These are phyloP conservation scores for Sarcophaga carnaria DNA, from an alignment of 2,888 invertebrate genomes.

Conservation along the genomic window DNA sequence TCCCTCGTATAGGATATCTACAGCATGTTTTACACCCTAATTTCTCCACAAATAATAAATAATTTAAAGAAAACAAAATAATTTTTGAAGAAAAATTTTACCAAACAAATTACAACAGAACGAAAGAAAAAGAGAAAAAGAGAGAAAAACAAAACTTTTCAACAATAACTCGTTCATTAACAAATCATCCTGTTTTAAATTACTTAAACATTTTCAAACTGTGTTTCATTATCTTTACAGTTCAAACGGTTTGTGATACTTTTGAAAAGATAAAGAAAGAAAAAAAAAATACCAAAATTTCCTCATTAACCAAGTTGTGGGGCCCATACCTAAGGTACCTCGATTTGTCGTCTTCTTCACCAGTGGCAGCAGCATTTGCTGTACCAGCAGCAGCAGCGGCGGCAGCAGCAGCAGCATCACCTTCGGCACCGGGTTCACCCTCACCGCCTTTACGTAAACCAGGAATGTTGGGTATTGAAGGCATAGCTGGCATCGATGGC, in stretches of 20 bases:
- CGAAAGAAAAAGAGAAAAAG: conserved; percentile 13
- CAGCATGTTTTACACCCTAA: background rate
- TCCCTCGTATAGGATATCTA: no score
- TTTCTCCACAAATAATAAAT: background rate
- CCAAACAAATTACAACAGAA: conserved; percentile 17
- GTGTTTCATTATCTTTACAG: conserved; percentile 26
- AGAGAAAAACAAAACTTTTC: background rate
- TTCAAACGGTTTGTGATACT: background rate
- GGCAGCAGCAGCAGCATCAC: conserved; percentile 80
- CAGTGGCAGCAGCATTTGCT: conserved; percentile 76
- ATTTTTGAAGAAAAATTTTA: background rate
- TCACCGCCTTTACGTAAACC: conserved; percentile 87
- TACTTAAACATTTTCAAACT: conserved; percentile 51
- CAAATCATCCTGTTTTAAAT: conserved; percentile 37
- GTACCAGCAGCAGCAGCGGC: conserved; percentile 78
- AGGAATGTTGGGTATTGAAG: conserved; percentile 84
- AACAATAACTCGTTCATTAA: conserved; percentile 47
- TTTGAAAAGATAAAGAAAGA: conserved; percentile 10
- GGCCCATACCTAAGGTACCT: conserved; percentile 90
- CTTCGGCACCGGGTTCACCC: conserved; percentile 76
- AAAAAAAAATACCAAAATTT: conserved; percentile 77
- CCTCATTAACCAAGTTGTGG: conserved; percentile 81
- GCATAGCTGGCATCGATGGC: conserved; percentile 81
- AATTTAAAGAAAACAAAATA: background rate
- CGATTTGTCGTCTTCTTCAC: conserved; percentile 93